Percentiles rank a stretch among this genome's conserved stretches.
Conservation (phyloP, 2,113 vertebrate species). For the Pithys albifrons region DNA sequence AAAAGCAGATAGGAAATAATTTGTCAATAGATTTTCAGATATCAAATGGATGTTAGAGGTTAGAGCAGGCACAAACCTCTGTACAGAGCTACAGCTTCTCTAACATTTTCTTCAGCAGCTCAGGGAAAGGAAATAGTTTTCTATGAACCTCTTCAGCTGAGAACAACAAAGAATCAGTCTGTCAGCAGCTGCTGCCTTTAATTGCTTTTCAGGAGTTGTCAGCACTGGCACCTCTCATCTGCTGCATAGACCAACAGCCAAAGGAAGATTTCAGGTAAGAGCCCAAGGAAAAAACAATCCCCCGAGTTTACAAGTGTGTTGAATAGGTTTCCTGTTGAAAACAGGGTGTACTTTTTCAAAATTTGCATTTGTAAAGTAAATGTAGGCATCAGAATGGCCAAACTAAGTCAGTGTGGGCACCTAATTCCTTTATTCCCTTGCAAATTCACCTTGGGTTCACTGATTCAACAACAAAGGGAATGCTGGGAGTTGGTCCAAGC, state of each 20-base stretch:
- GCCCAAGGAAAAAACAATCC: neutral
- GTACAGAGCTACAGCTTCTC: neutral
- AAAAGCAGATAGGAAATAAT: slow-evolving; percentile 44
- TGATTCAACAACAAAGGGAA: neutral
- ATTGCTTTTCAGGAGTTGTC: slow-evolving; percentile 36
- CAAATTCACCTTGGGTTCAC: fast-evolving
- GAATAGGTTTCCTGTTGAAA: neutral
- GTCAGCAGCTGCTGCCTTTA: slow-evolving; percentile 39
- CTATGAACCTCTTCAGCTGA: slow-evolving; percentile 29
- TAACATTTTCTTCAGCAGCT: slow-evolving; percentile 25
- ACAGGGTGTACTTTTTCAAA: neutral
- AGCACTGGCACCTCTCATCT: neutral
- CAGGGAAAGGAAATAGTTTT: slow-evolving; percentile 61
- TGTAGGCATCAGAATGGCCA: neutral
- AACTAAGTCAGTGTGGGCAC: neutral
- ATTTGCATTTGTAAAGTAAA: neutral
- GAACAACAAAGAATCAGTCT: slow-evolving; percentile 49
- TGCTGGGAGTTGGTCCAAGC: neutral
- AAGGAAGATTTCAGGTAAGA: neutral
- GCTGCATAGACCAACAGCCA: neutral
- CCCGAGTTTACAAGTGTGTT: neutral
- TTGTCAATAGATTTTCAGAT: slow-evolving; percentile 52
- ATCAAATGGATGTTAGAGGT: neutral
- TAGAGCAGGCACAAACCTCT: neutral
- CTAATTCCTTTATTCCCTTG: neutral